Evolutionary conservation across 2,888 invertebrate genomes (phyloP).

Genomic region (Ennomos fuscantarius): DNA sequence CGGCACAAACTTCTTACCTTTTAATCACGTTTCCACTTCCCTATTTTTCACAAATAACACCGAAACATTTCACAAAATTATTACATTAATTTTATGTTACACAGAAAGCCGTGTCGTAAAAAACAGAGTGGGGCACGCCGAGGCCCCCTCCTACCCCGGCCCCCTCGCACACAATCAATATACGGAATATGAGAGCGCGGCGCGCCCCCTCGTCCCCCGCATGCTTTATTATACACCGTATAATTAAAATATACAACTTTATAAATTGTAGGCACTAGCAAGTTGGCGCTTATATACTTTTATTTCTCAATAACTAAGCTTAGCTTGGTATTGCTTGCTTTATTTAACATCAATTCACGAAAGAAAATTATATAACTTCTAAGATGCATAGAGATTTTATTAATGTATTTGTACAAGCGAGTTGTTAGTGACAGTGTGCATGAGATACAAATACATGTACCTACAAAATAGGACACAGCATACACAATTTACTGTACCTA

Average conservation of each 20-base stretch:
- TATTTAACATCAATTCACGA: conserved; percentile 5
- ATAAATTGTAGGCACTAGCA: conserved; percentile 68
- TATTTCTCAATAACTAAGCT: conserved; percentile 1
- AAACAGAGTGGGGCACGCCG: conserved; percentile 86
- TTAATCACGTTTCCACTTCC: conserved; percentile 76
- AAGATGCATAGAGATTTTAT: conserved; percentile 31
- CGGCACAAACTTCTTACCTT: conserved; percentile 76
- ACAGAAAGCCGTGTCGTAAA: conserved; percentile 86
- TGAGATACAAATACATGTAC: conserved; percentile 4
- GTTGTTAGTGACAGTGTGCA: conserved; percentile 5
- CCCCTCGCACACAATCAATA: conserved; percentile 86
- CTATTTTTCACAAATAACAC: conserved; percentile 83
- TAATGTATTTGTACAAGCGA: conserved; percentile 1
- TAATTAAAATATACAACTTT: conserved; percentile 83
- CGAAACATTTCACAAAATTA: conserved; percentile 85
- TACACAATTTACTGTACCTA: no score
- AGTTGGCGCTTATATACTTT: conserved; percentile 59
- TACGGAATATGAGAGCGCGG: conserved; percentile 85
- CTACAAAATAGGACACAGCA: neutral
- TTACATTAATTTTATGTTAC: conserved; percentile 84
- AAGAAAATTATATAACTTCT: conserved; percentile 33
- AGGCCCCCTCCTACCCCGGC: conserved; percentile 84
- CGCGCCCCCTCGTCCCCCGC: conserved; percentile 84
- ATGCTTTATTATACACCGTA: conserved; percentile 83
- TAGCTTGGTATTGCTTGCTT: neutral